Base-by-base conservation (phyloP, 2,797 vertebrate species). In the Eospalax fontanierii region DNA sequence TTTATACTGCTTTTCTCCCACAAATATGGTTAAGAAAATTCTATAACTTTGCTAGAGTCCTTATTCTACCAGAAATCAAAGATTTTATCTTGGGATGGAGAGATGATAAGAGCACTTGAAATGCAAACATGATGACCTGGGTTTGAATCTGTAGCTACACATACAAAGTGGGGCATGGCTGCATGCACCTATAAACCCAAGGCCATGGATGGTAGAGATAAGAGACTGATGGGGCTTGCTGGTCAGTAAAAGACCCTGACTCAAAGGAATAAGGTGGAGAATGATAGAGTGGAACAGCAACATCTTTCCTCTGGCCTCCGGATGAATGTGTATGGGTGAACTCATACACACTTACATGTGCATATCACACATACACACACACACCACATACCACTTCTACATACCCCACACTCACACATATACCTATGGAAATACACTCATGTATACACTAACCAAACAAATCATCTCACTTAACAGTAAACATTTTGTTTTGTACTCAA, bases 51-150 rank as follows among this genome's bases (percentile, higher is more conserved):
- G 11, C 8, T 66, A 71, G 73, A 66, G 30, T 59, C 91, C 33
- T 93, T 85, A 59, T 76, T 85, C 57, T 90, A 84, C 90, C 28
- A 87, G 59, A 83, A 38, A 50, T 80, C 12, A 8, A 59, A 61
- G 75, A 7, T 4, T 75, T 74, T 83, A 26, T 85, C 65, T 59
- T 68, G 19, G 21, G n/a, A 19, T 70, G 3, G 21, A 33, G 46
- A 15, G 65, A 15, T 84, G 63, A 50, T 68, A 75, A 59, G 18
- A 59, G 57, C 57, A 59, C 57, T 74, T 7, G 24, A 12, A 26
- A 14, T 74, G 73, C 26, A 43, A 46, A 40, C 26, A 33, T 6
- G 40, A 83, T 46, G 61, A 28, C 22, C 81, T 83, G 33, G 33
- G 61, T n/a, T 83, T 10, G 65, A 57, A 28, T n/a, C 40, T 11